Percentiles rank a stretch among this genome's conserved stretches.
These are phyloP conservation scores for Plumapathes pennacea DNA, from an alignment of 92 coral and sea anemone genomes.

Conservation along the genomic window DNA sequence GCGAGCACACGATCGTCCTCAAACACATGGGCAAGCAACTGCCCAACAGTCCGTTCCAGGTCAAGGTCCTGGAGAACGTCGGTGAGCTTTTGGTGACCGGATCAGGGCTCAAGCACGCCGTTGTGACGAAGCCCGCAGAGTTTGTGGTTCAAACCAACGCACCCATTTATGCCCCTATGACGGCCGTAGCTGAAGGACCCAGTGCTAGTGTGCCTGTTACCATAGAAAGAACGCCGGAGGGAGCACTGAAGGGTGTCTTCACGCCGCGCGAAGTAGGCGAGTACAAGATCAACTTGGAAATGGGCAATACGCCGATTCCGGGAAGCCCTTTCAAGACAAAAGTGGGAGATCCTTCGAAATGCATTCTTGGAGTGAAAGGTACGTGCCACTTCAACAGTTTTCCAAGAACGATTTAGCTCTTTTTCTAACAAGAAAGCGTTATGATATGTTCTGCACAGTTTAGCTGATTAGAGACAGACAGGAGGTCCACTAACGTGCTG, in stretches of 20 bases:
- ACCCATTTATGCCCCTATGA: slow-evolving; percentile 62
- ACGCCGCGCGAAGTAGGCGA: slow-evolving; percentile 88
- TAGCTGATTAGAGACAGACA: neutral
- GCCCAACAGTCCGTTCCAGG: slow-evolving; percentile 76
- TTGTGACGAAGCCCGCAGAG: slow-evolving; percentile 76
- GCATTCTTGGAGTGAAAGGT: slow-evolving; percentile 62
- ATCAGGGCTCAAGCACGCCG: slow-evolving; percentile 70
- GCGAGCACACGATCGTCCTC: slow-evolving; percentile 64
- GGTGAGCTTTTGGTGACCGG: slow-evolving; percentile 66
- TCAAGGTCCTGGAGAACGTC: slow-evolving; percentile 67
- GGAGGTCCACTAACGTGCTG: neutral
- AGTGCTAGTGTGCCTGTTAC: slow-evolving; percentile 55
- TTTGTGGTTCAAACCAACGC: slow-evolving; percentile 72
- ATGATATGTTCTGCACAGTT: too few species aligned
- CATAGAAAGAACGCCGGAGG: slow-evolving; percentile 48
- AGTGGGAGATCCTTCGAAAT: slow-evolving; percentile 89
- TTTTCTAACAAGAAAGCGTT: too few species aligned
- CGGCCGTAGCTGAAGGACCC: slow-evolving; percentile 82
- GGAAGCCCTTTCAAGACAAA: slow-evolving; percentile 87
- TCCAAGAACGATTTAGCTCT: too few species aligned
- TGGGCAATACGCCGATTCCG: slow-evolving; percentile 73
- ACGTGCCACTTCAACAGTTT: too few species aligned
- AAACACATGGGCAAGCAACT: slow-evolving; percentile 83
- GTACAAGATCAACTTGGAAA: slow-evolving; percentile 73
- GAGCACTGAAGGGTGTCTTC: slow-evolving; percentile 68